Base-by-base conservation (phyloP, 1,140 invertebrate species). In the Drosophila nannoptera region DNA sequence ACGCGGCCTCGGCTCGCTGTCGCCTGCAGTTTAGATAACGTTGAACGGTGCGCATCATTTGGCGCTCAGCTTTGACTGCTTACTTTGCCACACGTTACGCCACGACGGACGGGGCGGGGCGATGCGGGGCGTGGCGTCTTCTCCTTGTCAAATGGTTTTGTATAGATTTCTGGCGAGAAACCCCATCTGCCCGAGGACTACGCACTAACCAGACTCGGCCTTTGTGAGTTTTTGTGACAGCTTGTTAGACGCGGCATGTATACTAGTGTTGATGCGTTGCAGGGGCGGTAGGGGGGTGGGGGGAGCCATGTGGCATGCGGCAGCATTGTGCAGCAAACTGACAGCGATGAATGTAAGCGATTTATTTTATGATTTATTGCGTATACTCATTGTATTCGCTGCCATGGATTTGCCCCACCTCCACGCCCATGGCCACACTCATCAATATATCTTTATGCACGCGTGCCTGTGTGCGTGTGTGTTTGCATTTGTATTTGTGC, bases 331-430 rank as follows among this genome's bases (percentile, higher is more conserved):
- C 77, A 67, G 52, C 65, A 68, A 67, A 56, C 80, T 68, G 80
- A 86, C 80, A 84, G 68, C 80, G 80, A 84, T 84, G 80, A 84
- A 84, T 84, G 80, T 86, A 84, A 86, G 80, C 80, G 80, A 84
- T 84, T 84, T 84, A 84, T 84, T 80, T 86, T 84, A 84, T 84
- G 80, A 84, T 84, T 84, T 84, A 84, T 84, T 84, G 80, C 80
- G 70, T 80, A 86, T 77, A 77, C 77, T 76, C 83, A 84, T 86
- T 84, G 80, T 80, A 64, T 58, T 61, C 69, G 49, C 68, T 54
- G 58, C 69, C 76, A 65, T 60, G 61, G 71, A 82, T 62, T 69
- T 64, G 65, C 78, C 60, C 40, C 56, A 58, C 22, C 22, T 22
- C 22, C 29, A 35, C 2, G 38, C 46, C 46, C 16, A 65, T 45